Evolutionary conservation across 2,113 vertebrate genomes (phyloP).

Genomic region (Geothlypis trichas): DNA sequence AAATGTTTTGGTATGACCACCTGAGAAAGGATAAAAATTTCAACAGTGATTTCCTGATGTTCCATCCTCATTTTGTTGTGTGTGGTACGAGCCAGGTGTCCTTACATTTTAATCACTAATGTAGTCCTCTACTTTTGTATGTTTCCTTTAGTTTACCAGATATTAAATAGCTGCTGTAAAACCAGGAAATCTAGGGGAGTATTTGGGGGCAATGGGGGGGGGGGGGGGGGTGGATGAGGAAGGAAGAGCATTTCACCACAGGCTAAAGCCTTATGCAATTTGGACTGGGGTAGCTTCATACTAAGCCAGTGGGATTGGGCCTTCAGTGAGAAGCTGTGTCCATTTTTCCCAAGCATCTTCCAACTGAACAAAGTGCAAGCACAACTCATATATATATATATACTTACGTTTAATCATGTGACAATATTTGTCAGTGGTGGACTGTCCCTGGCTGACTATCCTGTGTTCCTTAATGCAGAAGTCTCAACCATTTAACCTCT

Average conservation of each 20-base stretch:
- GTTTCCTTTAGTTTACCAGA: neutral
- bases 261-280: neutral
- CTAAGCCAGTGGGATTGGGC: neutral
- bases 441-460: neutral
- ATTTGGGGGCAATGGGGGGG: rapidly evolving
- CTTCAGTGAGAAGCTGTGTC: neutral
- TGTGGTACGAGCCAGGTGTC: neutral
- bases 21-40: neutral
- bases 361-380: neutral
- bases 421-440: neutral
- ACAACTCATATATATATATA: neutral
- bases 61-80: neutral
- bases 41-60: neutral
- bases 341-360: neutral
- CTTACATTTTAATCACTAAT: neutral
- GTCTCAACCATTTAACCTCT: neutral
- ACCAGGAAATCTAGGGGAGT: neutral
- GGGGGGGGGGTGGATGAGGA: rapidly evolving
- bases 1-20: neutral
- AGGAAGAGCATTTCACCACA: neutral
- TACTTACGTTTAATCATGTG: neutral
- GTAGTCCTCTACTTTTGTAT: neutral
- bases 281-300: neutral
- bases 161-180: neutral
- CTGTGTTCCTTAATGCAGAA: neutral